A percentile compares a stretch with the other conserved stretches of the same genome.
These are phyloP conservation scores for Syngnathus floridae DNA, from an alignment of 2,113 vertebrate species.

Conservation along the genomic window DNA sequence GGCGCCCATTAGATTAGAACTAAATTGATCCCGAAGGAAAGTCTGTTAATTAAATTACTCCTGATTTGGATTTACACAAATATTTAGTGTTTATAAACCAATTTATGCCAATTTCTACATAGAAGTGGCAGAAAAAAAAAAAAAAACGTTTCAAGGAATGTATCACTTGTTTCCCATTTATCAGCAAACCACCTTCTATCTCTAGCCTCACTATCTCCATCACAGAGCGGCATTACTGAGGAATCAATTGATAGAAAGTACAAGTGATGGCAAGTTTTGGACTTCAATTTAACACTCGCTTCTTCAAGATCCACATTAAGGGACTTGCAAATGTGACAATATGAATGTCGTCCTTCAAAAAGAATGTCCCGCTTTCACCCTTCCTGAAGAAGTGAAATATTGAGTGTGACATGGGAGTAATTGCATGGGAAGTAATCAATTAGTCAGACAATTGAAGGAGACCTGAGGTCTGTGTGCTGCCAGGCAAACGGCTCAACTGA, in stretches of 20 bases:
- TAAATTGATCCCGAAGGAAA: neutral
- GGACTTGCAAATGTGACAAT: constrained; percentile 59
- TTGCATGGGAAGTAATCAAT: constrained; percentile 77
- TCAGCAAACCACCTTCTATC: neutral
- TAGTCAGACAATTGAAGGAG: constrained; percentile 73
- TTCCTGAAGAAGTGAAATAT: constrained; percentile 69
- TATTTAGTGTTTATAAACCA: neutral
- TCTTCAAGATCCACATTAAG: constrained; percentile 53
- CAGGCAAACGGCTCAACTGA: constrained; percentile 54
- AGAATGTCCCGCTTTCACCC: constrained; percentile 51
- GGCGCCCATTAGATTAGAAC: neutral
- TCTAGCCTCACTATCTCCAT: constrained; percentile 20
- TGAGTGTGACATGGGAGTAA: constrained; percentile 74
- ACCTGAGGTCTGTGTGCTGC: constrained; percentile 68
- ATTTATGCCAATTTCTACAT: too few relatives aligned
- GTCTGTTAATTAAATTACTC: neutral
- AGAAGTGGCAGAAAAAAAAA: too few relatives aligned
- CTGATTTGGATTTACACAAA: neutral
- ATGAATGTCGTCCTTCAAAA: constrained; percentile 65
- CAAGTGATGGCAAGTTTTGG: constrained; percentile 38
- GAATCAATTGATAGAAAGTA: constrained; percentile 54
- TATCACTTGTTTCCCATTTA: neutral
- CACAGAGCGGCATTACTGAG: constrained; percentile 32
- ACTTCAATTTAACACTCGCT: constrained; percentile 55
- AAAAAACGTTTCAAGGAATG: constrained; percentile 4